Evolutionary conservation across 2,113 vertebrate genomes (phyloP), one percentile per base, ranked within the genome.

Genomic region (Alosa alosa): DNA sequence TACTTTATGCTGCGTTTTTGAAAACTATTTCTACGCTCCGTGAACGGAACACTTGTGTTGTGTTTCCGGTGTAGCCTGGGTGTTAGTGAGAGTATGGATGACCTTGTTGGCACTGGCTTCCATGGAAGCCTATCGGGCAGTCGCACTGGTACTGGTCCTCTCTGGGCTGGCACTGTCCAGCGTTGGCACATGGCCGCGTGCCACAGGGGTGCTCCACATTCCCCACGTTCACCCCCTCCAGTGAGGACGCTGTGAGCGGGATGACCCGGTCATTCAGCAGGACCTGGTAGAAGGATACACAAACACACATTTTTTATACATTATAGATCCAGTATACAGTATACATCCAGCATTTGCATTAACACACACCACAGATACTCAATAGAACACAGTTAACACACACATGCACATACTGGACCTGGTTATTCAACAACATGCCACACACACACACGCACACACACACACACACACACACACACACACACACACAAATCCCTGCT

Each of bases 101-200:
- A 97, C 96, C 96, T 96, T 96, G 96, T 82, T 96, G 95, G 90
- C 96, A 97, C 36, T 94, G 94, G 1, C 90, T 89, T 4, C 96
- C 96, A 90, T 96, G 94, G 0, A 94, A 96, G 81, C 96, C 96
- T 85, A 97, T 87, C 9, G 96, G 94, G 81, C 96, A 97, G 89
- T 97, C 96, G 45, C 96, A 97, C 57, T 96, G 95, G 0, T 96
- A 97, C 83, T 88, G 83, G 75, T 96, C 94, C 85, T 94, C 94
- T 84, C 89, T 93, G 83, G 96, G 96, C 60, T 92, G 18, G 0
- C 96, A 97, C 90, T 90, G 94, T 84, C 96, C 96, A 17, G 94
- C 94, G 0, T 97, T 95, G 68, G 90, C 87, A 85, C 96, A 97
- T 0, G 96, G 96, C 31, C 52, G 85, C 45, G 25, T 86, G 31